phyloP scores from a whole-genome alignment of 2,113 vertebrate genomes.

The Glaucidium brasilianum region DNA sequence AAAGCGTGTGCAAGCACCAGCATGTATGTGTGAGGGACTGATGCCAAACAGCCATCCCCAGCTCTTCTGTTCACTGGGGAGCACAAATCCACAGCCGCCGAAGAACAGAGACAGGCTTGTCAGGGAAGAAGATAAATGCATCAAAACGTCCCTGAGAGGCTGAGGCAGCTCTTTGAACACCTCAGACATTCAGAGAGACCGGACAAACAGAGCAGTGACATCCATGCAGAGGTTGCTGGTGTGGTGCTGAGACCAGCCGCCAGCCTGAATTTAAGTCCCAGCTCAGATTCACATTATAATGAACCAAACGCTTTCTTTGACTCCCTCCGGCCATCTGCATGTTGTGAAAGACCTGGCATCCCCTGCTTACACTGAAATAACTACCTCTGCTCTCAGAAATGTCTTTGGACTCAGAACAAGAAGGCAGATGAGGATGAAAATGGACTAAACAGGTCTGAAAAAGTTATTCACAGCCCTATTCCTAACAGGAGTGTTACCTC shows the following conservation, averaged over 20 bases:
- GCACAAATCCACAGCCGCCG: background rate
- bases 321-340: background rate
- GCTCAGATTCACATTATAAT: background rate
- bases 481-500: background rate
- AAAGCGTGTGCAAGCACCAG: background rate
- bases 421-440: background rate
- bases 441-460: background rate
- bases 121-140: background rate
- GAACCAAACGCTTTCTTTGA: background rate
- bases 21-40: background rate
- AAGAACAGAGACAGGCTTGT: background rate
- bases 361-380: background rate
- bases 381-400: background rate
- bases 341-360: background rate
- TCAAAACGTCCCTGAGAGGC: background rate
- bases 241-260: background rate
- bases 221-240: background rate
- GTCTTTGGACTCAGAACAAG: background rate
- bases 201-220: background rate
- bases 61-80: background rate
- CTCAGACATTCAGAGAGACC: background rate
- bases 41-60: background rate
- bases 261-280: background rate
- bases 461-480: background rate
- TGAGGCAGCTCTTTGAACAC: background rate